Evolutionary conservation across 2,113 vertebrate species (phyloP).

Genomic region (Zeus faber): DNA sequence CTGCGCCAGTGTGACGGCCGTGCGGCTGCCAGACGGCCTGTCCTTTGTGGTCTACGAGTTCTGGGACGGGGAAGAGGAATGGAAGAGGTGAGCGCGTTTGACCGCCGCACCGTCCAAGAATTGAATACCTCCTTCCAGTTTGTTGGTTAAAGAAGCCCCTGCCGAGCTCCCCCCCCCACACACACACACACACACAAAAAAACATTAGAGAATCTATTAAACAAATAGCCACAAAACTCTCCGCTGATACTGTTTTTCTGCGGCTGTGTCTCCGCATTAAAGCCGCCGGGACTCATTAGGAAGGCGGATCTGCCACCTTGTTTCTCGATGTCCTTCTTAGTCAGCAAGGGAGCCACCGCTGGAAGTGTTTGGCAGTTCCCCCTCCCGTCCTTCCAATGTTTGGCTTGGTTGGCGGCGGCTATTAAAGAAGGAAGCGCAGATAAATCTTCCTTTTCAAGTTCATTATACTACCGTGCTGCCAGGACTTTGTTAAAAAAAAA

Average conservation of each 20-base stretch:
- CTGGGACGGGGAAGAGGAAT: slow-evolving; percentile 92
- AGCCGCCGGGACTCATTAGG: too few relatives aligned
- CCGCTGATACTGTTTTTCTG: too few relatives aligned
- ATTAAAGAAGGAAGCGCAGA: slow-evolving; percentile 22
- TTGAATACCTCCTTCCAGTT: neutral
- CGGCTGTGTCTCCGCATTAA: too few relatives aligned
- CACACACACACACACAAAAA: too few relatives aligned
- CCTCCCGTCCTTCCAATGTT: slow-evolving; percentile 26
- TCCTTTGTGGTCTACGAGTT: slow-evolving; percentile 93
- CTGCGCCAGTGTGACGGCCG: slow-evolving; percentile 78
- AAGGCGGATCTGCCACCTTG: too few relatives aligned
- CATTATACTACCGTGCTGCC: slow-evolving; percentile 46
- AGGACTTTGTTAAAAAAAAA: slow-evolving; percentile 9
- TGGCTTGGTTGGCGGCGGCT: slow-evolving; percentile 40
- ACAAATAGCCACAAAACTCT: too few relatives aligned
- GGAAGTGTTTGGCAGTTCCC: slow-evolving; percentile 11
- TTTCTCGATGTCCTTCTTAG: slow-evolving; percentile 19
- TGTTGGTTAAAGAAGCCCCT: too few relatives aligned
- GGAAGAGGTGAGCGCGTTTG: slow-evolving; percentile 81
- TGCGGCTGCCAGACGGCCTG: slow-evolving; percentile 82
- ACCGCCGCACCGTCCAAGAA: neutral
- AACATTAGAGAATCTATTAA: too few relatives aligned
- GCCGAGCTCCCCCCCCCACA: too few relatives aligned
- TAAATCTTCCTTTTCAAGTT: slow-evolving; percentile 11
- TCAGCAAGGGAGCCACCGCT: too few relatives aligned